These are phyloP conservation scores for Actias luna DNA, from an alignment of 2,888 invertebrate species.

Conservation along the genomic window DNA sequence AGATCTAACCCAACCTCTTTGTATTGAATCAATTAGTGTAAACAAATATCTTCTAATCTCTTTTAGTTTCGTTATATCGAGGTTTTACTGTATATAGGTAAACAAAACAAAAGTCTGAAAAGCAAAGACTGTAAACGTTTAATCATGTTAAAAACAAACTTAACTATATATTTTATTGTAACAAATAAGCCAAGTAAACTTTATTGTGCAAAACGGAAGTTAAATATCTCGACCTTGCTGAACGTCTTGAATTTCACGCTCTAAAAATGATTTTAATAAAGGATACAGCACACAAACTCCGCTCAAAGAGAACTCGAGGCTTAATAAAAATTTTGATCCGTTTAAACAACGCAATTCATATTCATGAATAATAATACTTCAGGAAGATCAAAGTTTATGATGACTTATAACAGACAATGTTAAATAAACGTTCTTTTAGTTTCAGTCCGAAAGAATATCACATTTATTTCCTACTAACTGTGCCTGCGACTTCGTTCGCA, in stretches of 20 bases:
- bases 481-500: too few relatives aligned
- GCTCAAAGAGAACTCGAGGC: slow-evolving; percentile 26
- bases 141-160: neutral
- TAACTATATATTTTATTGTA: neutral
- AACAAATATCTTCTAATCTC: too few relatives aligned
- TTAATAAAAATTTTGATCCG: slow-evolving; percentile 53
- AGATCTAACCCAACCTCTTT: too few relatives aligned
- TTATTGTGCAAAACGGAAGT: slow-evolving; percentile 8
- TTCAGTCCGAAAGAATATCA: too few relatives aligned
- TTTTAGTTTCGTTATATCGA: too few relatives aligned
- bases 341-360: slow-evolving; percentile 60
- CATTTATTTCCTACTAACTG: too few relatives aligned
- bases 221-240: neutral
- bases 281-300: slow-evolving; percentile 30
- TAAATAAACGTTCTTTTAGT: neutral
- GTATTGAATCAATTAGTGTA: too few relatives aligned
- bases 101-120: neutral
- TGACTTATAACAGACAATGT: slow-evolving; percentile 20
- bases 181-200: neutral
- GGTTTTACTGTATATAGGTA: too few relatives aligned
- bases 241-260: slow-evolving; percentile 17
- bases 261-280: slow-evolving; percentile 33
- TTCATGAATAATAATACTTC: slow-evolving; percentile 59
- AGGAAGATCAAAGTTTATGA: slow-evolving; percentile 36
- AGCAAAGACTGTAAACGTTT: neutral